Percentiles rank a stretch among this genome's conserved stretches.
phyloP scores from a whole-genome alignment of 2,113 vertebrate species.

The Fulmarus glacialis region DNA sequence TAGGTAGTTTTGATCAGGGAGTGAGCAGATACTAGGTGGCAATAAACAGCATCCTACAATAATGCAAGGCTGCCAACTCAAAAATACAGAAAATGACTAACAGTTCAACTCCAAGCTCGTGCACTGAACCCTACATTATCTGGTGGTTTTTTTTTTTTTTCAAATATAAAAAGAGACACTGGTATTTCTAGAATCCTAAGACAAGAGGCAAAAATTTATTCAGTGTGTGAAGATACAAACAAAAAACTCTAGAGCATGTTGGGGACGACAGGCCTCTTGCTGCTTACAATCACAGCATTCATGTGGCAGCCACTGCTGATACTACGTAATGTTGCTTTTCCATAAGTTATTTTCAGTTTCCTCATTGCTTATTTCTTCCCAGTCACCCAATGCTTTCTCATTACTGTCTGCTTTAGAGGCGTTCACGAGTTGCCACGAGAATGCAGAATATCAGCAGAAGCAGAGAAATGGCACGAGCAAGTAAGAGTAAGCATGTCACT shows the following conservation, averaged over 20 bases:
- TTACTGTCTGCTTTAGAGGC: not conserved
- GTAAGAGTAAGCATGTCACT: not conserved
- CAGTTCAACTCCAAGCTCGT: not conserved
- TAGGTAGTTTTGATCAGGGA: not conserved
- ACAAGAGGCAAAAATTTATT: not conserved
- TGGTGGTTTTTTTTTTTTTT: not conserved
- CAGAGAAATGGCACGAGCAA: not conserved
- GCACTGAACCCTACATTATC: not conserved
- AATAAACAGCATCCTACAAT: not conserved
- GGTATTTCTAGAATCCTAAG: not conserved
- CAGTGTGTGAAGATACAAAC: not conserved
- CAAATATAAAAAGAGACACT: not conserved
- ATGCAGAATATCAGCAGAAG: not conserved
- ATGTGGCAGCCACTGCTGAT: not conserved
- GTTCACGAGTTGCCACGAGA: not conserved
- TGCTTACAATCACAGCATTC: not conserved
- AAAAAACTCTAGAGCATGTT: not conserved
- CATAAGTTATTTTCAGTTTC: not conserved
- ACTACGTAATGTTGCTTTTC: too few relatives aligned
- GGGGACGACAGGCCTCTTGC: not conserved
- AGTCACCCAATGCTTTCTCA: not conserved
- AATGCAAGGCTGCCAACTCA: not conserved
- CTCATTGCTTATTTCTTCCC: not conserved
- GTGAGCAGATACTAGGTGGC: not conserved
- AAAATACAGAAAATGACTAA: not conserved